A percentile compares a stretch with the other conserved stretches of the same genome.
phyloP scores from a whole-genome alignment of 2,888 invertebrate genomes.

The Orthosia incerta region DNA sequence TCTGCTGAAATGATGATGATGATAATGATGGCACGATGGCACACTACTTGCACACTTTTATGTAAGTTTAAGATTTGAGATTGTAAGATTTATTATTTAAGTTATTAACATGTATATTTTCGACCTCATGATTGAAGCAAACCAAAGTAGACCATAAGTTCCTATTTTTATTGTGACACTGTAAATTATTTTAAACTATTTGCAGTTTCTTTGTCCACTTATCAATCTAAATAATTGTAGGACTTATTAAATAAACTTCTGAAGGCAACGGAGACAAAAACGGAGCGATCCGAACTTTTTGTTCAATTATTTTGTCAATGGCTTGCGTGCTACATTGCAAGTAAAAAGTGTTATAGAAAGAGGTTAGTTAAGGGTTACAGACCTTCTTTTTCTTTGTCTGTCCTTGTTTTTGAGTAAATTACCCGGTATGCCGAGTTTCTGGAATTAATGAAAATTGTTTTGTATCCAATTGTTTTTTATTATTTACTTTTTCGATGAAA shows the following conservation, averaged over 20 bases:
- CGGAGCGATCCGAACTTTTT: slow-evolving; percentile 41
- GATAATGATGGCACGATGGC: too few relatives aligned
- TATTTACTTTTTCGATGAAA: background rate
- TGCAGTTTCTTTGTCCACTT: slow-evolving; percentile 38
- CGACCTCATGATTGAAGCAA: background rate
- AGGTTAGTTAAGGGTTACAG: slow-evolving; percentile 3
- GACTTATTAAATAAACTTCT: slow-evolving; percentile 47
- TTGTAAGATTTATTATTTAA: too few relatives aligned
- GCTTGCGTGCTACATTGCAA: slow-evolving; percentile 18
- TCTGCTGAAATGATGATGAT: too few relatives aligned
- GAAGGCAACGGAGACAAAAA: slow-evolving; percentile 57
- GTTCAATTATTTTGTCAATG: slow-evolving; percentile 38
- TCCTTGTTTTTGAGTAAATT: background rate
- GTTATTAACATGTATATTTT: too few relatives aligned
- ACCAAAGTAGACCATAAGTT: background rate
- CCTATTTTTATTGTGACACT: background rate
- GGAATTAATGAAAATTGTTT: background rate
- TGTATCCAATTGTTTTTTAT: background rate
- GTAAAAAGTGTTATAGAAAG: slow-evolving; percentile 40
- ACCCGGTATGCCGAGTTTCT: background rate
- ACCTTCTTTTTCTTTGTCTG: slow-evolving; percentile 17
- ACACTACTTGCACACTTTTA: too few relatives aligned
- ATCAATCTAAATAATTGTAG: slow-evolving; percentile 35
- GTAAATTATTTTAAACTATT: background rate
- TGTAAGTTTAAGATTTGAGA: too few relatives aligned